Conservation (phyloP, 1,140 invertebrate species). For the Zaprionus ornatus region DNA sequence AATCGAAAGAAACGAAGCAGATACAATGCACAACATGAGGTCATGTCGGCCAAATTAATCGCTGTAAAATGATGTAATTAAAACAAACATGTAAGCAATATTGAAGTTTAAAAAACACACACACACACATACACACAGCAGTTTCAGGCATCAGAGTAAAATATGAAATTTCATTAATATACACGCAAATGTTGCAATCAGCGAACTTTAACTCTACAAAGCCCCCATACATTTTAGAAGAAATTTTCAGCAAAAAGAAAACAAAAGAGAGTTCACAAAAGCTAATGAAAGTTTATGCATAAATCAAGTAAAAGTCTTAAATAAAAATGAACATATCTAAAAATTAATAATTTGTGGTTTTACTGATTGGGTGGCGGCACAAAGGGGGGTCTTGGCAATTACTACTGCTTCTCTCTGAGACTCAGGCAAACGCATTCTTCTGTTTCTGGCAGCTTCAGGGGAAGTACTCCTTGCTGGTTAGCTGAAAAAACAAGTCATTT, state of each 20-base stretch:
- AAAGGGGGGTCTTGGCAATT: neutral
- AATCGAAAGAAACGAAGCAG: slow-evolving; percentile 27
- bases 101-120: slow-evolving; percentile 70
- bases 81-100: slow-evolving; percentile 74
- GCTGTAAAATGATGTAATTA: slow-evolving; percentile 79
- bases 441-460: no score
- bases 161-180: slow-evolving; percentile 52
- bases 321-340: slow-evolving; percentile 83
- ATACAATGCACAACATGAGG: slow-evolving; percentile 38
- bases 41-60: slow-evolving; percentile 43
- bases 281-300: slow-evolving; percentile 74
- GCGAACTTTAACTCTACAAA: slow-evolving; percentile 60
- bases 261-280: slow-evolving; percentile 27
- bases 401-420: no score
- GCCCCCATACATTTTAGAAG: slow-evolving; percentile 70
- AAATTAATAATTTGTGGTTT: slow-evolving; percentile 39
- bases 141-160: slow-evolving; percentile 51
- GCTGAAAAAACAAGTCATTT: no score
- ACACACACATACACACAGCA: slow-evolving; percentile 34
- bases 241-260: slow-evolving; percentile 55
- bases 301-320: slow-evolving; percentile 80
- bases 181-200: slow-evolving; percentile 37
- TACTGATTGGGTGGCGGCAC: neutral
- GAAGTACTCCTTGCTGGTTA: neutral
- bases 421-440: no score